Base-by-base conservation (phyloP, 2,113 vertebrate genomes). In the Semnornis frantzii region DNA sequence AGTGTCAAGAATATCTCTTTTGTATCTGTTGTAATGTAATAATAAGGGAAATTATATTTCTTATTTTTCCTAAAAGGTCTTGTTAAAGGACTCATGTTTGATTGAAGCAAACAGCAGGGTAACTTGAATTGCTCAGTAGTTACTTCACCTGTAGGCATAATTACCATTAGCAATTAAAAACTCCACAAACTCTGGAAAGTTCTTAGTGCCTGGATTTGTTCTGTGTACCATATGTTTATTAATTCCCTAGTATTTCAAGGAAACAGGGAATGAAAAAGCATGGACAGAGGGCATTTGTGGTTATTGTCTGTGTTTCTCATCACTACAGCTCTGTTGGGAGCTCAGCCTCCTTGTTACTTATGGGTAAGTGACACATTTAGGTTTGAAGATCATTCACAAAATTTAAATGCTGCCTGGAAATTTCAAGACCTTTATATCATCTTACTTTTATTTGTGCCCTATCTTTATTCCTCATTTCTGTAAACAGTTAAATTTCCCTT, bases 41-140 rank as follows among this genome's bases (percentile, higher is more conserved):
- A 75, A 90, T 10, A 80, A 15, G 12, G 68, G 55, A 86, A 57
- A 82, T 12, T 12, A 78, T 95, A 24, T 94, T 92, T 90, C 37
- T 65, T 42, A 39, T 91, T 86, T 79, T 79, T 85, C n/a, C 85
- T 18, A 13, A 76, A 92, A 90, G 50, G 65, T 90, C 83, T 93
- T 94, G 44, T 90, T 94, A 94, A 90, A 93, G 59, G 16, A 94
- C 48, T 93, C 82, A 89, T 2, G 24, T 68, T 88, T 87, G 68
- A 83, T 93, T 95, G 95, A 93, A 96, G 80, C 96, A 94, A 96
- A 87, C n/a, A 75, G 37, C 79, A 86, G 87, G 60, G 23, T 92
- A 95, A 23, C 64, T 82, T 46, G 62, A 94, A 30, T 92, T 42
- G 39, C 46, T 93, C 85, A 55, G 78, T 62, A 93, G n/a, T 94